Percentiles rank a stretch among this genome's conserved stretches.
Evolutionary conservation across 1,140 invertebrate genomes (phyloP).

Genomic region (Tetragonula clypearis): DNA sequence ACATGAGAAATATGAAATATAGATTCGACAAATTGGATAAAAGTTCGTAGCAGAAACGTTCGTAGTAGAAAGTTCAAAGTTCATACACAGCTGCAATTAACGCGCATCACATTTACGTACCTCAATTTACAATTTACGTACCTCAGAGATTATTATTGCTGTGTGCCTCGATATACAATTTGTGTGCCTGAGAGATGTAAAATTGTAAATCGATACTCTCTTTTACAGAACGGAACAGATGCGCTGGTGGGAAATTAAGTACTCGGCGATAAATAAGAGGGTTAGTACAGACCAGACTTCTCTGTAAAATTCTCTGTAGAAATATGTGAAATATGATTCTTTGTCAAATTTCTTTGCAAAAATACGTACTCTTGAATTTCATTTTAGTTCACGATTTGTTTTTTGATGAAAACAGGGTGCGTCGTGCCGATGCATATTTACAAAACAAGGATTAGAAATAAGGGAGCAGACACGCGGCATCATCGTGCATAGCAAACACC

Average conservation of each 20-base stretch:
- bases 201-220: not conserved
- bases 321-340: no score
- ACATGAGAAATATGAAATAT: no score
- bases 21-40: not conserved
- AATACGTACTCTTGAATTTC: not conserved
- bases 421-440: not conserved
- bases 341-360: not conserved
- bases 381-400: not conserved
- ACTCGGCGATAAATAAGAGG: not conserved
- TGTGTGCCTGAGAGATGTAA: not conserved
- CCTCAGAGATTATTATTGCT: not conserved
- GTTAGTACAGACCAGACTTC: no score
- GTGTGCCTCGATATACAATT: not conserved
- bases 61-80: not conserved
- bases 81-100: not conserved
- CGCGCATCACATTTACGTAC: not conserved
- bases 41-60: not conserved
- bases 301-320: not conserved
- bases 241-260: not conserved
- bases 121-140: not conserved
- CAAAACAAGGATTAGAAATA: slow-evolving; percentile 50
- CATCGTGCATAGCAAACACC: slow-evolving; percentile 56
- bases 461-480: slow-evolving; percentile 37
- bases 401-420: slow-evolving; percentile 14
- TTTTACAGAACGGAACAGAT: not conserved